Percentiles rank a stretch among this genome's conserved stretches.
Conservation (phyloP, 2,113 vertebrate species). For the Engraulis encrasicolus region DNA sequence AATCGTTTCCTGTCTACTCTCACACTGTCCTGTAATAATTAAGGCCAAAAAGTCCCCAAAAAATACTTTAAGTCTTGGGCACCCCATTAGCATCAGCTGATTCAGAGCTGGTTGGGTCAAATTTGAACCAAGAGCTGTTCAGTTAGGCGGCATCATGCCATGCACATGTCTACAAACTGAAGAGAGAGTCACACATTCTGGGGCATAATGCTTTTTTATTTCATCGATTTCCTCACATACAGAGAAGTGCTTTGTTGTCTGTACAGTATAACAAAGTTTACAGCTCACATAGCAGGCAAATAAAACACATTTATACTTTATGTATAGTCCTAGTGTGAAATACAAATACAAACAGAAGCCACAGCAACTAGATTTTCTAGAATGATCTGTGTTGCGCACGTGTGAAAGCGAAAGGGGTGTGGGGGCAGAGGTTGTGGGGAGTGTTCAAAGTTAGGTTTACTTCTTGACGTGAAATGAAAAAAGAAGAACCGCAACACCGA, state of each 20-base stretch:
- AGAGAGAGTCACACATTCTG: conserved; percentile 16
- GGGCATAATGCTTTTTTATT: not conserved
- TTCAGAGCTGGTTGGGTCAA: too few species aligned
- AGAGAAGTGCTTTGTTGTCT: not conserved
- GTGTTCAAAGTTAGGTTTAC: not conserved
- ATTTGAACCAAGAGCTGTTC: not conserved
- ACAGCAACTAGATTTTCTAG: conserved; percentile 3
- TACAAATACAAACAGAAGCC: conserved; percentile 14
- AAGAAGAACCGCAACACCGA: too few species aligned
- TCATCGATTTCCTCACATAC: not conserved
- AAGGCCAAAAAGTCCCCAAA: too few species aligned
- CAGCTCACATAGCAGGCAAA: conserved; percentile 15
- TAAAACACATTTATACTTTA: not conserved
- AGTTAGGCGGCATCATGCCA: not conserved
- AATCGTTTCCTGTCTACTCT: too few species aligned
- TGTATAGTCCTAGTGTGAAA: conserved; percentile 11
- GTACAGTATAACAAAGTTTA: conserved; percentile 20
- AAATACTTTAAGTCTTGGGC: too few species aligned
- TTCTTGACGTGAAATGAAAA: not conserved
- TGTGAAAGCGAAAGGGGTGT: not conserved
- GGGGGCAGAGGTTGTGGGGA: not conserved
- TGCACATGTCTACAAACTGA: not conserved
- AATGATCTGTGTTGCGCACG: not conserved
- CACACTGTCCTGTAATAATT: too few species aligned
- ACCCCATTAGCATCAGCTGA: too few species aligned